phyloP scores from a whole-genome alignment of 2,888 invertebrate species.

The Lissocephala sabroskyi region DNA sequence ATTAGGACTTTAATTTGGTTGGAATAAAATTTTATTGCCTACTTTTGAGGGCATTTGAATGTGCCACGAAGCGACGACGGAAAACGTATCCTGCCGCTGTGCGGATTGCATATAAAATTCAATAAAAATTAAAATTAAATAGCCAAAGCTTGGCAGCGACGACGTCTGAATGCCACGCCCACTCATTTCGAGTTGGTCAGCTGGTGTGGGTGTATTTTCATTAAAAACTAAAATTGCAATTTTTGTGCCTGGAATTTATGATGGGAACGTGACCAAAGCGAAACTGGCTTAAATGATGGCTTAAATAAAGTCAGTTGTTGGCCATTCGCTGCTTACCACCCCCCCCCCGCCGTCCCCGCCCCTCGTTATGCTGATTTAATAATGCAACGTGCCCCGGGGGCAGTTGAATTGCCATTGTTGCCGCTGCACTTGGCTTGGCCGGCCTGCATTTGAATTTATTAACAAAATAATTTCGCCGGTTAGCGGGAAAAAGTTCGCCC shows the following conservation, averaged over 20 bases:
- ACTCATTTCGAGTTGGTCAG: background rate
- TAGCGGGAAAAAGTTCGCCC: slow-evolving; percentile 22
- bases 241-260: slow-evolving; percentile 34
- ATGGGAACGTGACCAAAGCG: slow-evolving; percentile 31
- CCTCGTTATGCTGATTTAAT: slow-evolving; percentile 8
- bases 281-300: slow-evolving; percentile 44
- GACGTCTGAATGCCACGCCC: too few species aligned
- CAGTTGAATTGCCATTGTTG: slow-evolving; percentile 4
- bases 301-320: slow-evolving; percentile 36
- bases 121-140: slow-evolving; percentile 43
- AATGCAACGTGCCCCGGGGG: slow-evolving; percentile 8
- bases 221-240: slow-evolving; percentile 54
- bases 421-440: slow-evolving; percentile 20
- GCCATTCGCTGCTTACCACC: background rate
- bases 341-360: slow-evolving; percentile 16
- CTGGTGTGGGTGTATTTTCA: slow-evolving; percentile 32
- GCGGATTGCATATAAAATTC: slow-evolving; percentile 39
- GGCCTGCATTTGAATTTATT: slow-evolving; percentile 51
- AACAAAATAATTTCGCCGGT: slow-evolving; percentile 45
- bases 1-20: slow-evolving; percentile 21
- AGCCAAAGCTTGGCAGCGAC: too few species aligned
- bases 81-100: too few species aligned
- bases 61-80: background rate
- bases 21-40: slow-evolving; percentile 39
- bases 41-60: slow-evolving; percentile 23